Evolutionary conservation across 2,113 vertebrate genomes (phyloP).

Genomic region (Aptenodytes patagonicus): DNA sequence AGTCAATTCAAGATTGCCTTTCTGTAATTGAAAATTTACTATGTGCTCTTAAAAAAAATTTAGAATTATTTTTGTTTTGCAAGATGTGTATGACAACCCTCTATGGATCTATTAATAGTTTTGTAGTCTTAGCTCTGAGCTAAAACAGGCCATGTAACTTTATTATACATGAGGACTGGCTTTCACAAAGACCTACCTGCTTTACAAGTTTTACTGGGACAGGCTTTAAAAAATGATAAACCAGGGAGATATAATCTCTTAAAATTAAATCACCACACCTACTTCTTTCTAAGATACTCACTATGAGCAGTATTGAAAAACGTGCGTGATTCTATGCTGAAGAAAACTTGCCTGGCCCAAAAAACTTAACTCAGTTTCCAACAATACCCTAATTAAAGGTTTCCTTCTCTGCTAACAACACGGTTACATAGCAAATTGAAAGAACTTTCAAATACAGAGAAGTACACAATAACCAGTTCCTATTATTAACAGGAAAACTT

Average conservation of each 20-base stretch:
- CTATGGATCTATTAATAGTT: not conserved
- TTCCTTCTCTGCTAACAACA: not conserved
- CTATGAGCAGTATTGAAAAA: not conserved
- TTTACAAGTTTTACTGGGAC: not conserved
- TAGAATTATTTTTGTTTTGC: not conserved
- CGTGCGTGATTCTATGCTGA: not conserved
- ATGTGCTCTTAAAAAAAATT: not conserved
- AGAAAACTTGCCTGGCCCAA: not conserved
- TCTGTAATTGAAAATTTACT: not conserved
- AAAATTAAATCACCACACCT: not conserved
- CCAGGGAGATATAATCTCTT: not conserved
- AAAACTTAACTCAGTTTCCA: not conserved
- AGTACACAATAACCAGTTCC: not conserved
- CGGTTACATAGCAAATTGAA: not conserved
- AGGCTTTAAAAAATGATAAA: slow-evolving; percentile 22
- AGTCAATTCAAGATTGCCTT: not conserved
- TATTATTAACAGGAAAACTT: not conserved
- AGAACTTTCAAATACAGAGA: not conserved
- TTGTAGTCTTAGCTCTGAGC: not conserved
- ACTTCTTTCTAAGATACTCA: not conserved
- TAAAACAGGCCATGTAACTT: not conserved
- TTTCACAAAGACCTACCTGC: not conserved
- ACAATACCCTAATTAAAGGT: not conserved
- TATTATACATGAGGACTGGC: not conserved
- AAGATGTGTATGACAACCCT: not conserved